Evolutionary conservation across 2,113 vertebrate genomes (phyloP).

Genomic region (Anolis sagrei): DNA sequence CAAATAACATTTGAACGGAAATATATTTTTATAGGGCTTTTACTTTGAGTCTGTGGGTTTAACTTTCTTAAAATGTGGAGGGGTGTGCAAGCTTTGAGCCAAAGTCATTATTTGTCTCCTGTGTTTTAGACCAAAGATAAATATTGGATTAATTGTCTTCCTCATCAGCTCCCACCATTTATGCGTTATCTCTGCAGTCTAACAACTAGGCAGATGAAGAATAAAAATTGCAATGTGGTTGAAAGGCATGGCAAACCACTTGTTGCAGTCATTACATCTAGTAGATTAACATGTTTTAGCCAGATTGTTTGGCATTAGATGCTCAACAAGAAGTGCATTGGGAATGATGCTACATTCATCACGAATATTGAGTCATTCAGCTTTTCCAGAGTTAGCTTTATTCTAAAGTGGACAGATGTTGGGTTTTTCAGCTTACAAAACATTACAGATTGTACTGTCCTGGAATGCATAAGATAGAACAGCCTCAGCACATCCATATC

Average conservation of each 20-base stretch:
- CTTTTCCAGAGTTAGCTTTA: neutral
- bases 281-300: neutral
- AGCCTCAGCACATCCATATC: neutral
- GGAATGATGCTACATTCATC: accelerated
- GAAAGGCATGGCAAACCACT: neutral
- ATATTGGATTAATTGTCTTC: conserved; percentile 31
- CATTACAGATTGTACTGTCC: neutral
- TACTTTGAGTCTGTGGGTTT: conserved; percentile 51
- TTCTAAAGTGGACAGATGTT: neutral
- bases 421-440: neutral
- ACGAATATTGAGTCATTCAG: neutral
- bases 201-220: conserved; percentile 35
- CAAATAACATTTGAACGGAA: conserved; percentile 49
- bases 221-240: conserved; percentile 1
- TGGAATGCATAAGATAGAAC: neutral
- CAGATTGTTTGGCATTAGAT: neutral
- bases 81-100: conserved; percentile 16
- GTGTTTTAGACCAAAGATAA: conserved; percentile 42
- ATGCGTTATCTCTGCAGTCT: conserved; percentile 31
- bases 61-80: conserved; percentile 26
- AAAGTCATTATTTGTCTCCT: conserved; percentile 36
- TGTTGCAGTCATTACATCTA: neutral
- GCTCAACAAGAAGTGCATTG: neutral
- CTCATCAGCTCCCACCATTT: conserved; percentile 19
- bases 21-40: conserved; percentile 59